Evolutionary conservation across 1,140 invertebrate genomes (phyloP), one percentile per base, ranked within the genome.

Genomic region (Lutraria rhynchaena): DNA sequence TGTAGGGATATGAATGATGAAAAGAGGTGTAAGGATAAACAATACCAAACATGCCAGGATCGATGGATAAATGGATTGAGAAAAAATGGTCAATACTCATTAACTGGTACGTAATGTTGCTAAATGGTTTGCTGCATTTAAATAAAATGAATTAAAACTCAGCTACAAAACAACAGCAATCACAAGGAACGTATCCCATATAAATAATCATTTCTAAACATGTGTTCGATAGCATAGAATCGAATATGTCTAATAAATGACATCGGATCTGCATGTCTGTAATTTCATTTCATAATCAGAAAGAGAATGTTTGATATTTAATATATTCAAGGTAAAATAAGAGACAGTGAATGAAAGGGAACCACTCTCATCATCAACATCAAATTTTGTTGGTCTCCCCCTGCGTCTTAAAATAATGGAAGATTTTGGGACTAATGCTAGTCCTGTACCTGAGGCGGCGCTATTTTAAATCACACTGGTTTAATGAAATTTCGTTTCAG

Each of bases 1-100:
- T 67, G 63, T 49, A 49, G 15, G 31, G 63, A 67, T n/a, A 24
- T 13, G 19, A 31, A 3, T 67, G 63, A 67, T 22, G 63, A 67
- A 41, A 4, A 9, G 17, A 17, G 22, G 49, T 67, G 63, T 67
- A 41, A 1, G 9, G 5, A 49, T 17, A 37, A 22, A 29, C 41
- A 24, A 19, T 31, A 67, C 31, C 0, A 1, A 11, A 46, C 63
- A 17, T 67, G 63, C 49, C 41, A 67, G 49, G 27, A 67, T 3
- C 31, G 63, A 41, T 67, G 63, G 63, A 11, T 46, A 7, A 41
- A 37, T 29, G 63, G 63, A 1, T 46, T 24, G 9, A 67, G 41
- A 29, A 4, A 49, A 15, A 67, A 2, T 22, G 63, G 63, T 15
- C 3, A 29, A 9, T 67, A 67, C 17, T 17, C 9, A 31, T 27